Evolutionary conservation across 2,113 vertebrate genomes (phyloP).

Genomic region (Bolborhynchus lineola): DNA sequence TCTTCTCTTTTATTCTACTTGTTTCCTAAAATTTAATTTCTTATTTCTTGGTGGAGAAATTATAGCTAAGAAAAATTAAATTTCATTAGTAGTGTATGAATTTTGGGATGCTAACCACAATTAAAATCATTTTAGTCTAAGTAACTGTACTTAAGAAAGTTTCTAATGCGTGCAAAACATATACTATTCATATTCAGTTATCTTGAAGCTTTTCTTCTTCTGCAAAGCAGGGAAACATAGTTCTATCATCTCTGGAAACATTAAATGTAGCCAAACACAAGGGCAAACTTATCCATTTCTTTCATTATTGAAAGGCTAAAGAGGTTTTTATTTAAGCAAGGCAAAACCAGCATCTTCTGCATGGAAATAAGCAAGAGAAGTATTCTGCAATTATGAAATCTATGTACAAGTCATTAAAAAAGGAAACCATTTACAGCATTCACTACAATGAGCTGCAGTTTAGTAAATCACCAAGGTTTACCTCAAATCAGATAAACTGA

Average conservation of each 20-base stretch:
- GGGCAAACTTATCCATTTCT: not conserved
- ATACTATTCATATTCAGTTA: rapidly evolving
- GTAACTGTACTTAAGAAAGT: not conserved
- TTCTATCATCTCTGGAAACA: not conserved
- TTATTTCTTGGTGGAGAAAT: not conserved
- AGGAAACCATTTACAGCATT: not conserved
- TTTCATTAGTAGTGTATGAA: not conserved
- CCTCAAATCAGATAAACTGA: not conserved
- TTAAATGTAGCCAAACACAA: not conserved
- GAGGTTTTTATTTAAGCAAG: not conserved
- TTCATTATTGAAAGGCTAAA: not conserved
- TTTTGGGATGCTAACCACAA: not conserved
- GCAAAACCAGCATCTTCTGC: not conserved
- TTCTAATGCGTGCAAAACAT: rapidly evolving
- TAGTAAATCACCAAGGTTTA: not conserved
- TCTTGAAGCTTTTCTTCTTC: not conserved
- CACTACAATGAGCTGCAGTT: not conserved
- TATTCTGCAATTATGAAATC: not conserved
- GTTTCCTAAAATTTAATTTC: not conserved
- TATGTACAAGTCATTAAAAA: not conserved
- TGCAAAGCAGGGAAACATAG: not conserved
- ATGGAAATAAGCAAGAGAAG: not conserved
- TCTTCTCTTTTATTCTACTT: not conserved
- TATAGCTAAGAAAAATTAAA: not conserved
- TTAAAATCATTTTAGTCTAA: not conserved